Base-by-base conservation (phyloP, 2,888 invertebrate genomes). In the Pollenia amentaria region DNA sequence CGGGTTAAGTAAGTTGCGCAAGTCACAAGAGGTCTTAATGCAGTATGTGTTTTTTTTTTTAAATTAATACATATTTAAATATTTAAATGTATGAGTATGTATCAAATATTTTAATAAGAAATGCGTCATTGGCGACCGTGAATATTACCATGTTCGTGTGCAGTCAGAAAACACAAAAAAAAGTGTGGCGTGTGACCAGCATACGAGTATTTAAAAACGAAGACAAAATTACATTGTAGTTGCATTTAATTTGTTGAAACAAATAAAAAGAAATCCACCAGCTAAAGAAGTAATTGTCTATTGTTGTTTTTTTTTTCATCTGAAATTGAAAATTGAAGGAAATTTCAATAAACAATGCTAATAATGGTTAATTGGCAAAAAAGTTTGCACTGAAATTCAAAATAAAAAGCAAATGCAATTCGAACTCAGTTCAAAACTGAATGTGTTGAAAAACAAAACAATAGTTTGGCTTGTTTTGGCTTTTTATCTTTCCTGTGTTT, bases 101-200 rank as follows among this genome's bases (percentile, higher is more conserved):
- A 69, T 29, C n/a, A 21, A 53, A 53, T 11, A 55, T 44, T 57
- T 21, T 6, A 62, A 38, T 42, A 64, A 40, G 46, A 67, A 79
- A 42, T 75, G 75, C 86, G 86, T 86, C 82, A 86, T 65, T 86
- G 55, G 29, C 82, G 78, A 60, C 82, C 82, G 79, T 83, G 86
- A 83, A 79, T 65, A 75, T 73, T 6, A 29, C n/a, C 21, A 12
- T 21, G 1, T 10, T 60, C 38, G 14, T 14, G 21, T 29, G 10
- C 10, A 38, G 38, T 16, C 9, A 51, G 3, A 67, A 44, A 46
- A 55, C 16, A 72, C 21, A 38, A 78, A 73, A 81, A n/a, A 48
- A 69, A 46, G 69, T 76, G 60, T 60, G 73, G 55, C 46, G 55
- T 86, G 79, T 80, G 83, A 79, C 70, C 64, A 83, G 83, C 83